Conservation (phyloP, 2,113 vertebrate genomes). For the Myrmecobius fasciatus region DNA sequence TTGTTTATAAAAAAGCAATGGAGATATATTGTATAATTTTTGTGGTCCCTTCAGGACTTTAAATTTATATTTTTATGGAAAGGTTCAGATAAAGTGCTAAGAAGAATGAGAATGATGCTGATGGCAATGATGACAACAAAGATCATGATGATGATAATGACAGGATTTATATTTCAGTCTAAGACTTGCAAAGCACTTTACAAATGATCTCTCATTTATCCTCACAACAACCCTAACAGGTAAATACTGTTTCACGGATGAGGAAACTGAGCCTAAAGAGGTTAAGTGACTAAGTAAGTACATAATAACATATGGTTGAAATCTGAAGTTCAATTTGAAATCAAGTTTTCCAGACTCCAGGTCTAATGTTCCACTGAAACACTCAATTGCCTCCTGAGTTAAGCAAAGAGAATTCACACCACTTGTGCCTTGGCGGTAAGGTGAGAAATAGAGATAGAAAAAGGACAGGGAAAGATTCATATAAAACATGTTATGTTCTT, state of each 20-base stretch:
- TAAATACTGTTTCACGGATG: background rate
- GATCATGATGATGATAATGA: background rate
- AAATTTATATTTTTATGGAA: background rate
- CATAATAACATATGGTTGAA: background rate
- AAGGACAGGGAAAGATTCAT: background rate
- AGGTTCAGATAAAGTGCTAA: background rate
- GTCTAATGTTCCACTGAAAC: background rate
- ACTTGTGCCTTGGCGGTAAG: background rate
- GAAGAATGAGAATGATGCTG: background rate
- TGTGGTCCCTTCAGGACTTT: background rate
- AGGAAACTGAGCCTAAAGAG: background rate
- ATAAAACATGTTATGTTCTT: background rate
- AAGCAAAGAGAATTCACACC: background rate
- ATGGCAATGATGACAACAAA: background rate
- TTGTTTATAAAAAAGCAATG: background rate
- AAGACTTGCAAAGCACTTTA: background rate
- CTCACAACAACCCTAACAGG: background rate
- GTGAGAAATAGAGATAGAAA: background rate
- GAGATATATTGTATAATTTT: background rate
- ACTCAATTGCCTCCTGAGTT: background rate
- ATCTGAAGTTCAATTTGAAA: background rate
- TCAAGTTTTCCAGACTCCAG: background rate
- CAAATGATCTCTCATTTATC: background rate
- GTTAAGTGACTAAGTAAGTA: background rate
- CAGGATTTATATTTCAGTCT: background rate